Evolutionary conservation across 2,113 vertebrate genomes (phyloP).

Genomic region (Athene noctua): DNA sequence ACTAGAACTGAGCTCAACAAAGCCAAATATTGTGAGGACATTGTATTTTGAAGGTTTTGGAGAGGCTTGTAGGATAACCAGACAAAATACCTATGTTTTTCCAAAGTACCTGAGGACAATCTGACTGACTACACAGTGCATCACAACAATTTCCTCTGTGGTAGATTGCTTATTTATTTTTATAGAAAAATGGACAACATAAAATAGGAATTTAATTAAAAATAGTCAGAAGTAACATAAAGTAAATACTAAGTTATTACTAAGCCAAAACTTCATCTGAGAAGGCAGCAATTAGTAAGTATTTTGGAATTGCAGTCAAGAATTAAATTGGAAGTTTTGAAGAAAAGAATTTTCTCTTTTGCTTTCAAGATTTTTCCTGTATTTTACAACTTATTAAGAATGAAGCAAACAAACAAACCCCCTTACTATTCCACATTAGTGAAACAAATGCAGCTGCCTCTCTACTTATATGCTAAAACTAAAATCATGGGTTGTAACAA

Average conservation of each 20-base stretch:
- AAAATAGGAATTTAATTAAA: not conserved
- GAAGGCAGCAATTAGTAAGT: not conserved
- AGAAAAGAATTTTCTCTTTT: not conserved
- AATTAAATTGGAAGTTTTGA: not conserved
- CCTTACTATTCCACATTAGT: not conserved
- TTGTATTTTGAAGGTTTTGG: not conserved
- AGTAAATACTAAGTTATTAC: not conserved
- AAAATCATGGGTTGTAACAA: not conserved
- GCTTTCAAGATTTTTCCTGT: not conserved
- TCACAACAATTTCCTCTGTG: not conserved
- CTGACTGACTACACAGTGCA: not conserved
- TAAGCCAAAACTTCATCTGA: not conserved
- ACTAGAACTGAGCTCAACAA: not conserved
- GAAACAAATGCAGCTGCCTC: not conserved
- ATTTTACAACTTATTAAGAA: not conserved
- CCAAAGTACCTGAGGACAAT: not conserved
- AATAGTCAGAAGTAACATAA: not conserved
- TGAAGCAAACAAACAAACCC: not conserved
- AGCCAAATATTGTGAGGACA: not conserved
- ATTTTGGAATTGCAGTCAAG: not conserved
- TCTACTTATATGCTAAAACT: not conserved
- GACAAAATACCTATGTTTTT: not conserved
- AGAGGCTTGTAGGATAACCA: not conserved
- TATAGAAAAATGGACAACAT: not conserved
- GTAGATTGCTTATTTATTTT: not conserved